Conservation (phyloP, 2,113 vertebrate genomes). For the Dolichotis patagonum region DNA sequence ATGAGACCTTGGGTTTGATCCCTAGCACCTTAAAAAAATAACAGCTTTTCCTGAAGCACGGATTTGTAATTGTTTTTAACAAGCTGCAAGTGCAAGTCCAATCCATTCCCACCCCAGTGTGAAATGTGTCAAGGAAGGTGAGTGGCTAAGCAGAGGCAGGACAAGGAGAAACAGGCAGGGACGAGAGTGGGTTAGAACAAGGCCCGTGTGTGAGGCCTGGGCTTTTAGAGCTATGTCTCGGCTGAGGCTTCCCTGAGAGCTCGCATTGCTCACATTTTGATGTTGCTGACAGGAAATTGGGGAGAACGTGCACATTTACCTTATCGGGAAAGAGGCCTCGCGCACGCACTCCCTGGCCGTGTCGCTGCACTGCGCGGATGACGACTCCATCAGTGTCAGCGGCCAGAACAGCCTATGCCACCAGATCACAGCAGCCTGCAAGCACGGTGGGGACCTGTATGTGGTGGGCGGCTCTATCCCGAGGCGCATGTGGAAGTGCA, state of each 20-base stretch:
- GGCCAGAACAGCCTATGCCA: conserved; percentile 99
- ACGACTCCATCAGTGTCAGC: conserved; percentile 95
- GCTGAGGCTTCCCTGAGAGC: not conserved
- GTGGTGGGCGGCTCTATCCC: conserved; percentile 98
- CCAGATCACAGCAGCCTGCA: conserved; percentile 98
- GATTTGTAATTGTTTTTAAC: not conserved
- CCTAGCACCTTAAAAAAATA: not conserved
- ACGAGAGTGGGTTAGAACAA: not conserved
- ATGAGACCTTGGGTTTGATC: not conserved
- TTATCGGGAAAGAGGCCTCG: conserved; percentile 97
- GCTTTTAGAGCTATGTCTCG: not conserved
- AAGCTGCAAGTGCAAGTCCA: not conserved
- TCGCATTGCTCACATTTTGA: not conserved
- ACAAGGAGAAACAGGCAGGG: not conserved
- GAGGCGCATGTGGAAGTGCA: conserved; percentile 99
- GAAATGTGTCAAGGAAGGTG: not conserved
- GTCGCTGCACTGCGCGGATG: conserved; percentile 96
- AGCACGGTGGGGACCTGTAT: conserved; percentile 96
- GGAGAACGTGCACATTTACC: conserved; percentile 98
- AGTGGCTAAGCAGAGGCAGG: not conserved
- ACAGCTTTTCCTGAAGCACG: not conserved
- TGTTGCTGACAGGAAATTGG: conserved; percentile 93
- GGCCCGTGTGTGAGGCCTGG: not conserved
- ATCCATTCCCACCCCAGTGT: not conserved
- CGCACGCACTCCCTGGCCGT: conserved; percentile 96